Evolutionary conservation across 2,888 invertebrate genomes (phyloP).

Genomic region (Pachliopta kotzebuea): DNA sequence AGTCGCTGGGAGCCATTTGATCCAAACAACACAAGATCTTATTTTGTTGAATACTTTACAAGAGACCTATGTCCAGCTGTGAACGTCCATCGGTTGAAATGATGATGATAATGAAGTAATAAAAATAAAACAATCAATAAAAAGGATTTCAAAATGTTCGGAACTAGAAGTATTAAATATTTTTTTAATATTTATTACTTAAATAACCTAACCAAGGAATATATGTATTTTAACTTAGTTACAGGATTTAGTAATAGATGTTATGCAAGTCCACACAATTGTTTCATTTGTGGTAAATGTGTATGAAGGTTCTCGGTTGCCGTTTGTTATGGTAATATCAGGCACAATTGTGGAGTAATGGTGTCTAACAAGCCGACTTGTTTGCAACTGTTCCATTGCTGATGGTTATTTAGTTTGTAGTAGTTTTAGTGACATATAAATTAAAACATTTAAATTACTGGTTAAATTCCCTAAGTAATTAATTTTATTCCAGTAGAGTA

Average conservation of each 20-base stretch:
- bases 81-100: no score
- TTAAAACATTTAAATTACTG: not conserved
- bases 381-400: slow-evolving; percentile 39
- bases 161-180: no score
- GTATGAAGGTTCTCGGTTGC: slow-evolving; percentile 2
- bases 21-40: no score
- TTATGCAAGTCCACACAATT: not conserved
- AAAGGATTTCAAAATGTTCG: no score
- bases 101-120: no score
- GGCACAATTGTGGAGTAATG: slow-evolving; percentile 33
- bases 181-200: not conserved
- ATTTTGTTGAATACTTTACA: no score
- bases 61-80: no score
- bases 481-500: no score
- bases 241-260: not conserved
- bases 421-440: not conserved
- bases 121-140: no score
- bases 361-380: slow-evolving; percentile 51
- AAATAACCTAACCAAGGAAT: not conserved
- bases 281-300: slow-evolving; percentile 1
- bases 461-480: no score
- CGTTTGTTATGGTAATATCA: slow-evolving; percentile 33
- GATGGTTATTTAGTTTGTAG: not conserved
- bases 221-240: not conserved
- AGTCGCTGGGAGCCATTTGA: no score